Evolutionary conservation across 2,797 vertebrate genomes (phyloP).

Genomic region (Kryptolebias ocellatus): DNA sequence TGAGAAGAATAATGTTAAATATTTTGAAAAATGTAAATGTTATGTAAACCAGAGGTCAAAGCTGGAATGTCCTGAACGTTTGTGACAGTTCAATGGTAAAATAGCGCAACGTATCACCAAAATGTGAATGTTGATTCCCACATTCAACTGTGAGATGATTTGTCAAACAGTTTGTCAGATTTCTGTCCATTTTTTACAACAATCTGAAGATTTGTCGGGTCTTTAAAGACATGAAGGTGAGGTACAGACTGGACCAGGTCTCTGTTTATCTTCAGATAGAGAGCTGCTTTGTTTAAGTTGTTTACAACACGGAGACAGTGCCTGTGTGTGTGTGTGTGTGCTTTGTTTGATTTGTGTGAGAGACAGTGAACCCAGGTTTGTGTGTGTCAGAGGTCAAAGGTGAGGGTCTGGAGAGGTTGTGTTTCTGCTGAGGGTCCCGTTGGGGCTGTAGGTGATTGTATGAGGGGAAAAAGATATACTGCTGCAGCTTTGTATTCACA

Average conservation of each 20-base stretch:
- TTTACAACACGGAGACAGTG: slow-evolving; percentile 72
- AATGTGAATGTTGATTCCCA: too few relatives aligned
- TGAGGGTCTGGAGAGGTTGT: slow-evolving; percentile 80
- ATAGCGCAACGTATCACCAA: too few relatives aligned
- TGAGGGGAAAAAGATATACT: slow-evolving; percentile 63
- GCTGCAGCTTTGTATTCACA: slow-evolving; percentile 43
- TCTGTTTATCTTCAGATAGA: slow-evolving; percentile 74
- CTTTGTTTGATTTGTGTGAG: slow-evolving; percentile 67
- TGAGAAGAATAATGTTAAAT: too few relatives aligned
- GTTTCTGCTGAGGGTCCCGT: slow-evolving; percentile 74
- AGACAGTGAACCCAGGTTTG: slow-evolving; percentile 65
- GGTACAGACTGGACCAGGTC: slow-evolving; percentile 40
- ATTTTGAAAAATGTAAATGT: too few relatives aligned
- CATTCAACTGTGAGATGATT: too few relatives aligned
- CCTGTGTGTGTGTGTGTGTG: neutral
- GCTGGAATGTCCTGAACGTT: too few relatives aligned
- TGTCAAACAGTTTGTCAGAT: too few relatives aligned
- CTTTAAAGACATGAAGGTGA: neutral
- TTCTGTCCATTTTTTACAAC: too few relatives aligned
- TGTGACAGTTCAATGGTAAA: too few relatives aligned
- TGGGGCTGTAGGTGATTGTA: slow-evolving; percentile 66
- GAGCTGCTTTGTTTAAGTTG: slow-evolving; percentile 75
- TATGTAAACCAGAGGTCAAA: too few relatives aligned
- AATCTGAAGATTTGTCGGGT: neutral
- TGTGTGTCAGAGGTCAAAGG: slow-evolving; percentile 73